Evolutionary conservation across 1,140 invertebrate genomes (phyloP).

Genomic region (Agrypnia vestita): DNA sequence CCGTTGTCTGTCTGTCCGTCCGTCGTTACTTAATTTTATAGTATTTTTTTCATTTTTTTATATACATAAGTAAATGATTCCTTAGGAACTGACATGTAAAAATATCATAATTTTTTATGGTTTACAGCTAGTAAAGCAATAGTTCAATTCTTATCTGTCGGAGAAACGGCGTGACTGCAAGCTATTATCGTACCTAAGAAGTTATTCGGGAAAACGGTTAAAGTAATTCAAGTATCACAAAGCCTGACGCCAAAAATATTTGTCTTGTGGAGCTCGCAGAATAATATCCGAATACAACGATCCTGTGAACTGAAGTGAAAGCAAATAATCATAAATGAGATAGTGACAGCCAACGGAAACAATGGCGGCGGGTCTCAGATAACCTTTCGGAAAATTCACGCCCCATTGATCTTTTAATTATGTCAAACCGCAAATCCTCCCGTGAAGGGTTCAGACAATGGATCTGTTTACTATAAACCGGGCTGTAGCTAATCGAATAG

Average conservation of each 20-base stretch:
- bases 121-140: no score
- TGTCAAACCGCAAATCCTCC: slow-evolving; percentile 48
- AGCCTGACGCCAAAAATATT: neutral
- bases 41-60: no score
- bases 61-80: no score
- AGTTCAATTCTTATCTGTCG: no score
- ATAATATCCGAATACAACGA: slow-evolving; percentile 21
- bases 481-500: slow-evolving; percentile 37
- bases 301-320: slow-evolving; percentile 38
- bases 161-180: no score
- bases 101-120: no score
- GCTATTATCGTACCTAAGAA: no score
- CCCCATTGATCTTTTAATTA: slow-evolving; percentile 52
- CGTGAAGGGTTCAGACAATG: slow-evolving; percentile 40
- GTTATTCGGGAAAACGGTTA: no score
- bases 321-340: slow-evolving; percentile 43
- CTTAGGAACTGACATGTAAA: no score
- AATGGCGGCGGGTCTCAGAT: slow-evolving; percentile 37
- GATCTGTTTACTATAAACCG: slow-evolving; percentile 41
- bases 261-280: slow-evolving; percentile 7
- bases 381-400: slow-evolving; percentile 42
- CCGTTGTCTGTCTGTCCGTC: no score
- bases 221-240: no score
- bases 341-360: slow-evolving; percentile 41
- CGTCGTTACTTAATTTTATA: no score